phyloP scores from a whole-genome alignment of 1,140 invertebrate genomes.

The Ips nitidus region DNA sequence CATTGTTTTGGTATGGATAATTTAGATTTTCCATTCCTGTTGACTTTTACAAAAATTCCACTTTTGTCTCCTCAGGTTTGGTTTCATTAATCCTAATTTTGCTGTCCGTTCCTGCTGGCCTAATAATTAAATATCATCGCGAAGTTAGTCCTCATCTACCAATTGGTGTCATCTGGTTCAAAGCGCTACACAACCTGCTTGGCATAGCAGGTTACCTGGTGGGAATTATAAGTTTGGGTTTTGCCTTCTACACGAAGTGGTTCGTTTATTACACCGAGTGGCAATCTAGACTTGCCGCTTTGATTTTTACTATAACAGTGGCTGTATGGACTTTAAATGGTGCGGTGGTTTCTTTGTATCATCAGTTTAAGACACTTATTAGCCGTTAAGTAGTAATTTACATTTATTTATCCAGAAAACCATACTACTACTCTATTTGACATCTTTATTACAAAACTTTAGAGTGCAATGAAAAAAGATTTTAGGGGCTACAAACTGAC shows the following conservation, averaged over 20 bases:
- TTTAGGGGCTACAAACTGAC: no score
- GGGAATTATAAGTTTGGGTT: slow-evolving; percentile 43
- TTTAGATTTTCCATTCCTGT: no score
- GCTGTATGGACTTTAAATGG: slow-evolving; percentile 40
- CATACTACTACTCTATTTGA: no score
- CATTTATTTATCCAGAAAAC: no score
- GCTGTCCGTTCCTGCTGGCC: slow-evolving; percentile 33
- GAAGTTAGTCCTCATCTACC: slow-evolving; percentile 23
- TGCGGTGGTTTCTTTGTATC: slow-evolving; percentile 33
- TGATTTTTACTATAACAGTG: slow-evolving; percentile 38
- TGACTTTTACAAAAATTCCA: no score
- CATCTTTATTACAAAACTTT: no score
- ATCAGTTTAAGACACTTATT: slow-evolving; percentile 39
- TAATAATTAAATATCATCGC: slow-evolving; percentile 37
- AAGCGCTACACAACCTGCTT: slow-evolving; percentile 40
- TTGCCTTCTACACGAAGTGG: slow-evolving; percentile 42
- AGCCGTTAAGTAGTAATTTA: no score
- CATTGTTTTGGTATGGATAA: no score
- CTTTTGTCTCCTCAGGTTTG: slow-evolving; percentile 34
- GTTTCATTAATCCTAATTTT: slow-evolving; percentile 41
- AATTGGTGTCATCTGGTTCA: slow-evolving; percentile 24
- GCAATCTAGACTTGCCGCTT: slow-evolving; percentile 38
- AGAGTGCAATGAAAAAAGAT: no score
- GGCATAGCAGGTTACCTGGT: slow-evolving; percentile 40
- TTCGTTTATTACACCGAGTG: slow-evolving; percentile 40